phyloP scores from a whole-genome alignment of 2,888 invertebrate genomes.

The Cyclophora albipunctata region DNA sequence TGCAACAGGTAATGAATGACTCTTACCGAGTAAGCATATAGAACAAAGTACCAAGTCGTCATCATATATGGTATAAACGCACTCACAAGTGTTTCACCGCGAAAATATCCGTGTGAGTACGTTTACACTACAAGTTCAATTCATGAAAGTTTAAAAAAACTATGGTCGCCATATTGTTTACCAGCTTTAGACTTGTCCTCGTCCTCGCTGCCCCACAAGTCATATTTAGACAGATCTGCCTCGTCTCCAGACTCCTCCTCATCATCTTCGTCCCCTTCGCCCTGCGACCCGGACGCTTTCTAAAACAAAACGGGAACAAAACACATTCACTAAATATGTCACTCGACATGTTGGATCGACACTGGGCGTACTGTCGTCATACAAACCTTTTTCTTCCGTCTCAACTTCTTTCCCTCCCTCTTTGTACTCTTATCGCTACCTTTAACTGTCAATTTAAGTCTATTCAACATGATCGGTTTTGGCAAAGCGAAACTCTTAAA shows the following conservation, averaged over 20 bases:
- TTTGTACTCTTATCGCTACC: conserved; percentile 42
- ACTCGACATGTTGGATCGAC: conserved; percentile 5
- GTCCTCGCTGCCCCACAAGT: conserved; percentile 82
- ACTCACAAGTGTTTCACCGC: no score
- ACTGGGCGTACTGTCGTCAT: conserved; percentile 16
- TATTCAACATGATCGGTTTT: conserved; percentile 65
- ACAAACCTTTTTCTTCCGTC: conserved; percentile 61
- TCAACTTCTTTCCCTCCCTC: conserved; percentile 39
- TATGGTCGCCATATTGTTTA: conserved; percentile 7
- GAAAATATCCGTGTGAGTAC: no score
- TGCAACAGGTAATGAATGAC: no score
- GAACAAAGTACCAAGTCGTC: no score
- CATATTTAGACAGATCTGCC: conserved; percentile 86
- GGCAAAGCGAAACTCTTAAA: conserved; percentile 72
- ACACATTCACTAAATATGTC: neutral
- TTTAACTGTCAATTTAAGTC: conserved; percentile 60
- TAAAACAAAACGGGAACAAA: conserved; percentile 47
- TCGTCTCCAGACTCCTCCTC: conserved; percentile 77
- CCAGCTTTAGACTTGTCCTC: conserved; percentile 56
- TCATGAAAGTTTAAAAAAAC: no score
- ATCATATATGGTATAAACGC: no score
- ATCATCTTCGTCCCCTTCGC: conserved; percentile 69
- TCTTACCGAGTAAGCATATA: no score
- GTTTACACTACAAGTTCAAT: no score
- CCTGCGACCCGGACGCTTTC: conserved; percentile 49